Evolutionary conservation across 2,797 vertebrate genomes (phyloP).

Genomic region (Octomys mimax): DNA sequence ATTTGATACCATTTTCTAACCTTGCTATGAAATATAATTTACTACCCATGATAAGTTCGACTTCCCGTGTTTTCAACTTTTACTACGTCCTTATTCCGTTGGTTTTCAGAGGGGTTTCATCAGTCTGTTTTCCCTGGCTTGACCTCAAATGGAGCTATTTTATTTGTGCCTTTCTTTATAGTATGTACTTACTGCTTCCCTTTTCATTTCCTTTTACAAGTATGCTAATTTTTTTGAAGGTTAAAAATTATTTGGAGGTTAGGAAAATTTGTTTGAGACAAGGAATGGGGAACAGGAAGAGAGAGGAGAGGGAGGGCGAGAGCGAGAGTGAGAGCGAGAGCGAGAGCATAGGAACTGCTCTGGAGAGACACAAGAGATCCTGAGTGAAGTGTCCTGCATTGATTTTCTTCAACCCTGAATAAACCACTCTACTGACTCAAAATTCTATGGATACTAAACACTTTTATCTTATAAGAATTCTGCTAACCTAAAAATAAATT

Average conservation of each 20-base stretch:
- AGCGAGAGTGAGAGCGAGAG: too few species aligned
- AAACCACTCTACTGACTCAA: background rate
- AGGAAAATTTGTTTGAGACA: too few species aligned
- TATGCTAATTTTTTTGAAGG: too few species aligned
- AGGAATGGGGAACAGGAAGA: too few species aligned
- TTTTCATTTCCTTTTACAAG: background rate
- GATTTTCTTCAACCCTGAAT: constrained; percentile 3
- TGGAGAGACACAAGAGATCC: too few species aligned
- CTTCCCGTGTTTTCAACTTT: background rate
- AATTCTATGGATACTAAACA: background rate
- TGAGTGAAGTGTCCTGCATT: background rate
- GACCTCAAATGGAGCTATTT: background rate
- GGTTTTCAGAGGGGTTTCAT: background rate
- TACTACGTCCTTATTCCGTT: background rate
- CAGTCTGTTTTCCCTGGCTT: background rate
- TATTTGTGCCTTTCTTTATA: background rate
- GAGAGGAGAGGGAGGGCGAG: too few species aligned
- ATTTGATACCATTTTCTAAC: background rate
- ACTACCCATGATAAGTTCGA: background rate
- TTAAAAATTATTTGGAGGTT: too few species aligned
- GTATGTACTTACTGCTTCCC: background rate
- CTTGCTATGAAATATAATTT: constrained; percentile 30
- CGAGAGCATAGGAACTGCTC: too few species aligned
- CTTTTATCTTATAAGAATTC: background rate
- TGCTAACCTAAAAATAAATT: too few species aligned